Conservation (phyloP, 2,113 vertebrate genomes). For the Elaphurus davidianus region DNA sequence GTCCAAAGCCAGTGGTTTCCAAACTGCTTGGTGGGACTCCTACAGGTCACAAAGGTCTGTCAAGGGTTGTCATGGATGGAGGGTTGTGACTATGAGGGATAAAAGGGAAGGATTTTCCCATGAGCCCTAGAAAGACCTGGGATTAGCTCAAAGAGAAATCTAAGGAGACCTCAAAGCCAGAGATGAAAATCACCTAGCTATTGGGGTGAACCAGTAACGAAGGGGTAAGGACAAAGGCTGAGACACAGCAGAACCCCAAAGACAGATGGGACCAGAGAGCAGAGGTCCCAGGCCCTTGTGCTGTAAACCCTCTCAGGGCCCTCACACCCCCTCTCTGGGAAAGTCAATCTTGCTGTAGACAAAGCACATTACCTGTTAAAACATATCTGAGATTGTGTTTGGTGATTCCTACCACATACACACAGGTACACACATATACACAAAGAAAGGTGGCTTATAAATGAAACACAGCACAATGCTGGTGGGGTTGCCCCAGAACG, state of each 20-base stretch:
- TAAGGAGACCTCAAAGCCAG: background rate
- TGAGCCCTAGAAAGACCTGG: background rate
- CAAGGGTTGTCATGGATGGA: background rate
- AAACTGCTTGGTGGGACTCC: background rate
- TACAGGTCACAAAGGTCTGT: background rate
- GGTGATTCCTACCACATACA: background rate
- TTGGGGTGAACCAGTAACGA: background rate
- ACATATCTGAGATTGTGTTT: background rate
- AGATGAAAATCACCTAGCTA: background rate
- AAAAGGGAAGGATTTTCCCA: background rate
- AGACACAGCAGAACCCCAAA: background rate
- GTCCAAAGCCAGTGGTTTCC: background rate
- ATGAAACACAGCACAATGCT: background rate
- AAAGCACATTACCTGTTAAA: background rate
- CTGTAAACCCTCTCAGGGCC: rapidly evolving
- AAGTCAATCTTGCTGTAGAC: background rate
- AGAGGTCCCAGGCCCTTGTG: rapidly evolving
- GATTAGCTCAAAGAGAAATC: background rate
- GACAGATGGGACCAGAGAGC: too few relatives aligned
- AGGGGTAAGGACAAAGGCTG: background rate
- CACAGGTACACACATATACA: background rate
- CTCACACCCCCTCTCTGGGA: rapidly evolving
- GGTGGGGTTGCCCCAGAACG: too few relatives aligned
- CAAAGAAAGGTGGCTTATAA: background rate
- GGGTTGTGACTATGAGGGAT: background rate